phyloP scores from a whole-genome alignment of 2,888 invertebrate genomes.

The Dolichomitus sp. region DNA sequence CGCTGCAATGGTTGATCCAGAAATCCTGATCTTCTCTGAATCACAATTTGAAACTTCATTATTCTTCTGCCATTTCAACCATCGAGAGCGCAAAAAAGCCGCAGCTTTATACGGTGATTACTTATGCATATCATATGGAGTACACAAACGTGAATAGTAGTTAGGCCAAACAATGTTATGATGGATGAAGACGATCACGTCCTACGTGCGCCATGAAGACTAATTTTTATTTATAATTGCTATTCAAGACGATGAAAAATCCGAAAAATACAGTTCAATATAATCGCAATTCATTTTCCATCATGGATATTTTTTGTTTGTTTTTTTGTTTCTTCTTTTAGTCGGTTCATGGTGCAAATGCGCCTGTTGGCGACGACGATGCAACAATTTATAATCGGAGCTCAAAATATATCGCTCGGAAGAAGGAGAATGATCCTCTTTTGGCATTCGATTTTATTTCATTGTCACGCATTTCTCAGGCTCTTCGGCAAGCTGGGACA shows the following conservation, averaged over 20 bases:
- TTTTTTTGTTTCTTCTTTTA: background rate
- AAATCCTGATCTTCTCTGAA: background rate
- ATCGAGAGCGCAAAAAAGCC: constrained; percentile 44
- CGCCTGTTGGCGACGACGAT: constrained; percentile 28
- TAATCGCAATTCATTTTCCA: constrained; percentile 24
- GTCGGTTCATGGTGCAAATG: constrained; percentile 15
- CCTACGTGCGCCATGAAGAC: constrained; percentile 21
- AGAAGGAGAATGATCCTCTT: constrained; percentile 62
- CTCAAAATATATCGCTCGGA: constrained; percentile 40
- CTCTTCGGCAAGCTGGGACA: constrained; percentile 56
- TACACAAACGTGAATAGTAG: constrained; percentile 70
- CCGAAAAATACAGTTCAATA: constrained; percentile 36
- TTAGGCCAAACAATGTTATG: constrained; percentile 70
- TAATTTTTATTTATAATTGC: constrained; percentile 37
- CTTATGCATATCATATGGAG: constrained; percentile 57
- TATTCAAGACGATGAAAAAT: constrained; percentile 36
- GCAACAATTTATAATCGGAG: constrained; percentile 44
- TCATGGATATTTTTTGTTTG: background rate
- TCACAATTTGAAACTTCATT: constrained; percentile 28
- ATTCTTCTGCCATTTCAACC: constrained; percentile 36
- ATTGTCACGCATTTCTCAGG: background rate
- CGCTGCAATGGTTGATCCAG: constrained; percentile 28
- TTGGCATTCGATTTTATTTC: constrained; percentile 7
- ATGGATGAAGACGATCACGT: constrained; percentile 39
- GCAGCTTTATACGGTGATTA: constrained; percentile 36